Base-by-base conservation (phyloP, 2,113 vertebrate species). In the Zosterops lateralis region DNA sequence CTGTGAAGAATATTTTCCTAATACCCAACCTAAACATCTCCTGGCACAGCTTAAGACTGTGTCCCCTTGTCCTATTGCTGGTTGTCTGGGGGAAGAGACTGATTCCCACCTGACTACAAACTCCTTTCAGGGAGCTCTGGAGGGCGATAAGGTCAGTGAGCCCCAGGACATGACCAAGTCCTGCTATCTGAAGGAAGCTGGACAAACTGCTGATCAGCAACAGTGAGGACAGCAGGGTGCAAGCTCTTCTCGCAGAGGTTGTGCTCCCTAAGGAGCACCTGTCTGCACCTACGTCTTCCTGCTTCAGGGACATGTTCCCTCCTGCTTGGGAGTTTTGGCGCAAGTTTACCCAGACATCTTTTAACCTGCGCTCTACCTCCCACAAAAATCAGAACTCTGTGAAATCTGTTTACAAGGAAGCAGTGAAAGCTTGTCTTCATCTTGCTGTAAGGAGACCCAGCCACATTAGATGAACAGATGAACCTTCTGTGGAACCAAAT, bases 11-110 rank as follows among this genome's bases (percentile, higher is more conserved):
- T 28, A 36, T 81, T 73, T 53, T 58, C 13, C 16, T 40, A 10
- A 29, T 60, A 31, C 13, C 17, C 16, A 17, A 29, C 8, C 12
- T 60, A 53, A 67, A 67, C 14, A 5, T 47, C 11, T 19, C 14
- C 11, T 38, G 28, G 8, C 0, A 0, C 51, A 66, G 15, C 28
- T 51, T 38, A 38, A 45, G n/a, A 38, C 28, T 45, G 9, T n/a
- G 61, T 47, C 22, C 19, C 67, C 12, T 29, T n/a, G 5, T 60
- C 13, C 13, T 67, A 5, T 31, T 0, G 0, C 60, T 66, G n/a
- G 15, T 9, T 74, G 38, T 18, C 53, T 51, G 45, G 24, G 7
- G 45, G 53, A 53, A 45, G 38, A 53, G 45, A 24, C 9, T n/a
- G 22, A 28, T 10, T 10, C 36, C 17, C 15, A 58, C 8, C 19